These are phyloP conservation scores for Liasis olivaceus DNA, from an alignment of 2,797 vertebrate species.

Conservation along the genomic window DNA sequence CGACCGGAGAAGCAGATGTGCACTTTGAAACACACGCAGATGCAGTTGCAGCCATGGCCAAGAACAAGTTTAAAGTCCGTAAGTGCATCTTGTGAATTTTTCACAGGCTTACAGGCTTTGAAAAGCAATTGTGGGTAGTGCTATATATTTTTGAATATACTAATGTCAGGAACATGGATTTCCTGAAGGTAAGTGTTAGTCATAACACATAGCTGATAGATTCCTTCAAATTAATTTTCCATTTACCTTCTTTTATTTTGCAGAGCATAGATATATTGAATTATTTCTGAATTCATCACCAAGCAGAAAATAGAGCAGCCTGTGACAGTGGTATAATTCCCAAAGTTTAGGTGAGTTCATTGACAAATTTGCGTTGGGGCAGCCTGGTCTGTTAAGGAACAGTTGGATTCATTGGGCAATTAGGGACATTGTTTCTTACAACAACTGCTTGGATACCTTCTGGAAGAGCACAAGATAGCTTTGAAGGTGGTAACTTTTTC, in stretches of 20 bases:
- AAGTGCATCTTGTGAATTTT: constrained; percentile 59
- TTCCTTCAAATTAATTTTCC: background rate
- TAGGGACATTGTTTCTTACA: background rate
- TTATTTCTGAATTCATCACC: constrained; percentile 86
- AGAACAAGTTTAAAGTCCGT: constrained; percentile 83
- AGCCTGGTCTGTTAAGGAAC: background rate
- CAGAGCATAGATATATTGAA: constrained; percentile 85
- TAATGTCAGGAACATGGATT: too few species aligned
- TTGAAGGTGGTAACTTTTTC: background rate
- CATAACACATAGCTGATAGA: background rate
- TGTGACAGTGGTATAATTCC: background rate
- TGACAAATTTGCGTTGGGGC: background rate
- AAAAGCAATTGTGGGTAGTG: background rate
- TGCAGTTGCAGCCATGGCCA: constrained; percentile 82
- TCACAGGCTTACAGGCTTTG: background rate
- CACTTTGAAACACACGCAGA: constrained; percentile 83
- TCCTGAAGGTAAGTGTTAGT: too few species aligned
- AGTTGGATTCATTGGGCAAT: background rate
- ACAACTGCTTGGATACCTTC: background rate
- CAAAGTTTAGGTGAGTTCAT: constrained; percentile 37
- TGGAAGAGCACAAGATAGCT: background rate
- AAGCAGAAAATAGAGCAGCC: constrained; percentile 56
- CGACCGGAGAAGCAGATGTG: constrained; percentile 82
- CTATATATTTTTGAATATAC: background rate
- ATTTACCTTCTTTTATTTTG: constrained; percentile 9